Evolutionary conservation across 2,113 vertebrate genomes (phyloP).

Genomic region (Corydoras sp.): DNA sequence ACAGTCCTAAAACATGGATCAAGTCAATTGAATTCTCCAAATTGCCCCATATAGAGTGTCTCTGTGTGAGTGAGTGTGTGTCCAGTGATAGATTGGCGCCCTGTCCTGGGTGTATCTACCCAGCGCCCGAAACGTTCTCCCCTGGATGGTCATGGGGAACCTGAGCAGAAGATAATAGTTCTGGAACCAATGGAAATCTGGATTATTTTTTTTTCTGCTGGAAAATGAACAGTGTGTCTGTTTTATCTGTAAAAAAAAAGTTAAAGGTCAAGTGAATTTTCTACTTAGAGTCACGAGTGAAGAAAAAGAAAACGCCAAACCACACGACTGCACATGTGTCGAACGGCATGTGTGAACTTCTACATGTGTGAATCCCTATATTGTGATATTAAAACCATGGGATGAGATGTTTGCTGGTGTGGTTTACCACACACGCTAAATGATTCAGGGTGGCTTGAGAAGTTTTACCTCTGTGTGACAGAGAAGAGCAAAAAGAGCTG

Average conservation of each 20-base stretch:
- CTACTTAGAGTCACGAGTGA: neutral
- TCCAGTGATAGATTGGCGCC: too few relatives aligned
- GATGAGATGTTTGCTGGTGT: conserved; percentile 54
- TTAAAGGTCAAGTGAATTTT: neutral
- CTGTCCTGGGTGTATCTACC: too few relatives aligned
- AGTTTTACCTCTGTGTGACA: conserved; percentile 33
- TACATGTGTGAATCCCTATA: conserved; percentile 49
- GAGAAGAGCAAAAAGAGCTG: neutral
- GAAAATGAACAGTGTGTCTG: too few relatives aligned
- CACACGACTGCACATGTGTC: neutral
- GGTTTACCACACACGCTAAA: conserved; percentile 49
- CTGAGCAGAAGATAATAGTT: too few relatives aligned
- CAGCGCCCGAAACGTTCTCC: too few relatives aligned
- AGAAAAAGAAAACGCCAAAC: neutral
- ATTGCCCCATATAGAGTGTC: too few relatives aligned
- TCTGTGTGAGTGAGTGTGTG: too few relatives aligned
- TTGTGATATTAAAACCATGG: conserved; percentile 54
- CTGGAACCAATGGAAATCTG: too few relatives aligned
- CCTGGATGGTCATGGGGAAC: too few relatives aligned
- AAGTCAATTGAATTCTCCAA: too few relatives aligned
- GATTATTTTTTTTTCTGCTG: too few relatives aligned
- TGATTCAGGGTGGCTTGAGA: conserved; percentile 30
- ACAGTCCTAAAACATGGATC: too few relatives aligned
- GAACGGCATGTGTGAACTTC: conserved; percentile 10
- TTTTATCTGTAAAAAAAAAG: neutral